Evolutionary conservation across 1,140 invertebrate genomes (phyloP).

Genomic region (Leptestheria dahalacensis): DNA sequence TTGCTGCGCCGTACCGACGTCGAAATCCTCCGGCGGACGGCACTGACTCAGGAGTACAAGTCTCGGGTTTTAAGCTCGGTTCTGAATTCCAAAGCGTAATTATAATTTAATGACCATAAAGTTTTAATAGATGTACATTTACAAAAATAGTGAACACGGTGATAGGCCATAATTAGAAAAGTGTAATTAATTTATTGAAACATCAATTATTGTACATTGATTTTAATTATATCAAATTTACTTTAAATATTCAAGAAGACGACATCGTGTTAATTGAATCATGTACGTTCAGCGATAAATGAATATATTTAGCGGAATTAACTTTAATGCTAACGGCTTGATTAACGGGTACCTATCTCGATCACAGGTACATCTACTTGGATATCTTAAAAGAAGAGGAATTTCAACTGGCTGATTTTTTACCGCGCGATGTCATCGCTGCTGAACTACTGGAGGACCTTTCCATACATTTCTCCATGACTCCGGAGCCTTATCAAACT

Average conservation of each 20-base stretch:
- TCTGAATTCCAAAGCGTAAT: background rate
- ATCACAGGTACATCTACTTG: background rate
- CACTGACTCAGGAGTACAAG: background rate
- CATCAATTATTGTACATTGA: too few species aligned
- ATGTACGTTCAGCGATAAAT: too few species aligned
- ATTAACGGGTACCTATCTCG: background rate
- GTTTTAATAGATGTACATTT: too few species aligned
- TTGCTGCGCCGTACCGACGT: background rate
- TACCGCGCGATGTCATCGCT: background rate
- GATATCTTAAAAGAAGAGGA: background rate
- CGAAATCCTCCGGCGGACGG: background rate
- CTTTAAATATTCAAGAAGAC: too few species aligned
- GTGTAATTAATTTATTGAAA: too few species aligned
- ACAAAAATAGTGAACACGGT: too few species aligned
- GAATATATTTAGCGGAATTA: too few species aligned
- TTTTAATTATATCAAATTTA: too few species aligned
- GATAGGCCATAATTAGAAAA: too few species aligned
- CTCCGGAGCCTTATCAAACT: background rate
- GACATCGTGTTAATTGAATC: too few species aligned
- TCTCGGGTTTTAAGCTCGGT: background rate
- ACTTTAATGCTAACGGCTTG: too few species aligned
- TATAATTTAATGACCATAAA: too few species aligned
- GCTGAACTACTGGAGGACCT: background rate
- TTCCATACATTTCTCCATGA: background rate
- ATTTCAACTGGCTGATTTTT: background rate